A percentile compares a stretch with the other conserved stretches of the same genome.
These are phyloP conservation scores for Steinernema carpocapsae DNA, from an alignment of 2,888 invertebrate genomes.

Conservation along the genomic window DNA sequence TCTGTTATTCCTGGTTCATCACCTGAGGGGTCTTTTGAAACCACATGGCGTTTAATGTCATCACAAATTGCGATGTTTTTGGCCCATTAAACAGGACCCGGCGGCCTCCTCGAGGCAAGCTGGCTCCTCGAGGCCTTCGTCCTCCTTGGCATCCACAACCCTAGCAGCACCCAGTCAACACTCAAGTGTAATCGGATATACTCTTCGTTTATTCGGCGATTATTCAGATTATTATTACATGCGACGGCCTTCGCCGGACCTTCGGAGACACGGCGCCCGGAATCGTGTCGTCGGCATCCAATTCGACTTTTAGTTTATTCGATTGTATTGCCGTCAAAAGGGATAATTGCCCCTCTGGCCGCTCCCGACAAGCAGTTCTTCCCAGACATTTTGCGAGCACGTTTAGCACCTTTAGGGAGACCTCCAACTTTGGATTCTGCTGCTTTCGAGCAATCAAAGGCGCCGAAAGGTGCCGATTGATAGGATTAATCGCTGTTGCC, in stretches of 20 bases:
- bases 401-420: not conserved
- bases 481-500: conserved; percentile 32
- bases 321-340: conserved; percentile 26
- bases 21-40: not conserved
- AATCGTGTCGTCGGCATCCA: not conserved
- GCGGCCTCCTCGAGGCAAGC: not conserved
- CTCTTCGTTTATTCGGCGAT: conserved; percentile 29
- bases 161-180: not conserved
- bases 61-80: conserved; percentile 30
- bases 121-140: not conserved
- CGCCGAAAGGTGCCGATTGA: conserved; percentile 8
- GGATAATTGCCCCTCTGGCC: conserved; percentile 18
- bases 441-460: not conserved
- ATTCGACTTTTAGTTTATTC: conserved; percentile 32
- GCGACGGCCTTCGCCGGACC: not conserved
- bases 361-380: not conserved
- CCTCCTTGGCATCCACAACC: not conserved
- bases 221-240: conserved; percentile 30
- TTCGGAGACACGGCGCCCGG: not conserved
- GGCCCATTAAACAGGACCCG: conserved; percentile 34
- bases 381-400: not conserved
- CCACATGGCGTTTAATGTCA: conserved; percentile 34
- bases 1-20: not conserved
- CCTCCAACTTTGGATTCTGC: not conserved
- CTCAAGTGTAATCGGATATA: conserved; percentile 35